Evolutionary conservation across 2,888 invertebrate species (phyloP).

Genomic region (Hybos culiciformis): DNA sequence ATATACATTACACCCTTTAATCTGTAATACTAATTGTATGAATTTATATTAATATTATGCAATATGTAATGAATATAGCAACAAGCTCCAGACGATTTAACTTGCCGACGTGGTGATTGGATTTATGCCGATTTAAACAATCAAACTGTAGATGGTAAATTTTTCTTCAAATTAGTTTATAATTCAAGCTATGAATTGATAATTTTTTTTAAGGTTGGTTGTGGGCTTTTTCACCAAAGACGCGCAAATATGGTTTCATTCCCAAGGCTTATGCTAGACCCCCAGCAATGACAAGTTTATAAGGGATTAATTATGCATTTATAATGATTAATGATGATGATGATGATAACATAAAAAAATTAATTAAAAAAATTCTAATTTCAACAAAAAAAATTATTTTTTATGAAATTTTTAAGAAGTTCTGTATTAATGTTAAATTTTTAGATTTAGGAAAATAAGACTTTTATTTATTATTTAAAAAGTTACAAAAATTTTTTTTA

Average conservation of each 20-base stretch:
- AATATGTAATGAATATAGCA: slow-evolving; percentile 52
- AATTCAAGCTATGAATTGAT: too few species aligned
- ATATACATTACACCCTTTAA: too few species aligned
- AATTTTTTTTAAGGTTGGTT: too few species aligned
- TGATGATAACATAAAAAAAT: background rate
- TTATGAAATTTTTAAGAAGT: too few species aligned
- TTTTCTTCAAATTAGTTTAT: too few species aligned
- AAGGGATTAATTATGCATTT: slow-evolving; percentile 2
- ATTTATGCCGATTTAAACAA: slow-evolving; percentile 87
- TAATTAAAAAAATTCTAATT: too few species aligned
- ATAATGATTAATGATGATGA: background rate
- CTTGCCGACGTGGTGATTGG: slow-evolving; percentile 85
- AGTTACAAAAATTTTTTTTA: too few species aligned
- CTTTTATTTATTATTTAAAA: too few species aligned
- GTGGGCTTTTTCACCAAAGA: slow-evolving; percentile 89
- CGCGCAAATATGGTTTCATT: slow-evolving; percentile 85
- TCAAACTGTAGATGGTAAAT: slow-evolving; percentile 88
- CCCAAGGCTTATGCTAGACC: slow-evolving; percentile 88
- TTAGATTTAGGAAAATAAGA: too few species aligned
- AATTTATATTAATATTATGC: slow-evolving; percentile 5
- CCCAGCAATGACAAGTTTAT: slow-evolving; percentile 72
- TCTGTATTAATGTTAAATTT: too few species aligned
- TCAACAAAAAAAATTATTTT: too few species aligned
- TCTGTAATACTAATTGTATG: too few species aligned
- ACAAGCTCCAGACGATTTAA: slow-evolving; percentile 84